Conservation (phyloP, 2,888 invertebrate genomes). For the Drosophila barbarae region DNA sequence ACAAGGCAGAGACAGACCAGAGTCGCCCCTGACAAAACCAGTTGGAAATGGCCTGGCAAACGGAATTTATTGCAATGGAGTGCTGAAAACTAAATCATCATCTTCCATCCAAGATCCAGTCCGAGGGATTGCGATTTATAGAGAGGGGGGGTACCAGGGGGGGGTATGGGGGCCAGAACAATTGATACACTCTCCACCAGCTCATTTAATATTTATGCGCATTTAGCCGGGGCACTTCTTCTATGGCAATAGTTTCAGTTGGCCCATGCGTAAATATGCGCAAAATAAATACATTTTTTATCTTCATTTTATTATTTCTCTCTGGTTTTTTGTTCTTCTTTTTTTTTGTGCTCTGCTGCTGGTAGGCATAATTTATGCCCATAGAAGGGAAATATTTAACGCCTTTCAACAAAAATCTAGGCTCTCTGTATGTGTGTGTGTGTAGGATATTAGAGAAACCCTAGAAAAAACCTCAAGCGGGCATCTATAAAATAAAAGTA, state of each 20-base stretch:
- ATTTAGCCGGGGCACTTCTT: constrained; percentile 47
- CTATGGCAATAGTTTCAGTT: constrained; percentile 37
- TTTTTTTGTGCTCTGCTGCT: constrained; percentile 24
- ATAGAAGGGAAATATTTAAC: constrained; percentile 53
- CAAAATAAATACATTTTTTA: constrained; percentile 45
- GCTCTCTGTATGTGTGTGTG: not conserved
- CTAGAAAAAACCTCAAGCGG: constrained; percentile 36
- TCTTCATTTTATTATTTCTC: constrained; percentile 32
- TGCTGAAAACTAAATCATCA: constrained; percentile 59
- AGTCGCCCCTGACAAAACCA: constrained; percentile 50
- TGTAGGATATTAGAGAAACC: constrained; percentile 13
- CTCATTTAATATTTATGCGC: constrained; percentile 61
- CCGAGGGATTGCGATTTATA: constrained; percentile 14
- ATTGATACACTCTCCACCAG: constrained; percentile 52
- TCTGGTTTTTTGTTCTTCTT: not conserved
- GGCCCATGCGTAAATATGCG: constrained; percentile 49
- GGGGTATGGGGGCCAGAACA: constrained; percentile 30
- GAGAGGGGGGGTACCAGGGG: not conserved
- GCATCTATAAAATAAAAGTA: constrained; percentile 49
- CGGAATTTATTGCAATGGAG: constrained; percentile 57
- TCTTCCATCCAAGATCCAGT: constrained; percentile 34
- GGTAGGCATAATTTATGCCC: constrained; percentile 53
- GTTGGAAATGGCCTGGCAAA: constrained; percentile 52
- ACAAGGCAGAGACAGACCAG: constrained; percentile 27
- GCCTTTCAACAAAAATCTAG: constrained; percentile 35